Base-by-base conservation (phyloP, 1,140 invertebrate genomes). In the Euwallacea similis region DNA sequence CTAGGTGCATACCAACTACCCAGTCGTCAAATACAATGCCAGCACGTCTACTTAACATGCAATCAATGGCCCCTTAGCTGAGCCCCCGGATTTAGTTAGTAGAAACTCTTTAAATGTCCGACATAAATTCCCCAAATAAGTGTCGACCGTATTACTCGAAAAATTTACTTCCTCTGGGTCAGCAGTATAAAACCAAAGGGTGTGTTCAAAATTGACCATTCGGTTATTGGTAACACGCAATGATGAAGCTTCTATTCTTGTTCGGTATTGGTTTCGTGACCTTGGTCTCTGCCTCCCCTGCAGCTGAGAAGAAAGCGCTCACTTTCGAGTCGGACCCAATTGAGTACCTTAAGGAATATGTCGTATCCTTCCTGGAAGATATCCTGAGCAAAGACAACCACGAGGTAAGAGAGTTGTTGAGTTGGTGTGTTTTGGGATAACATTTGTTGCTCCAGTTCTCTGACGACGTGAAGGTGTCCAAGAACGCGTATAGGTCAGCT, bases 271-370 rank as follows among this genome's bases (percentile, higher is more conserved):
- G 81, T 56, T 69, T 87, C 62, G 81, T 85, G 64, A 85, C 86
- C 53, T 77, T 86, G 55, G 84, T 85, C 7, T 79, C 83, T 50
- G 86, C 86, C 47, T 86, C 87, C 72, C 88, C 88, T 11, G 60
- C 66, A 21, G 88, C 88, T 76, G 83, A 92, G 79, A 89, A 91
- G 80, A 87, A 88, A 76, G 84, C 83, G 21, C 87, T 90, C 74
- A 93, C 90, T 79, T 84, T 86, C 44, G 77, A 77, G 41, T 90
- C 90, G 76, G 91, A 93, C 78, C 89, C 90, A 7, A 86, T 92
- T 53, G 87, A 90, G 33, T 93, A 91, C 82, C 89, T 93, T 81
- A 93, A 93, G 81, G 91, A 88, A 82, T 91, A 91, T 78, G 87
- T 91, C 58, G 88, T 92, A 80, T 88, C 89, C 62, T 86, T 93